A percentile compares a stretch with the other conserved stretches of the same genome.
Conservation (phyloP, 2,113 vertebrate species). For the Delphinapterus leucas region DNA sequence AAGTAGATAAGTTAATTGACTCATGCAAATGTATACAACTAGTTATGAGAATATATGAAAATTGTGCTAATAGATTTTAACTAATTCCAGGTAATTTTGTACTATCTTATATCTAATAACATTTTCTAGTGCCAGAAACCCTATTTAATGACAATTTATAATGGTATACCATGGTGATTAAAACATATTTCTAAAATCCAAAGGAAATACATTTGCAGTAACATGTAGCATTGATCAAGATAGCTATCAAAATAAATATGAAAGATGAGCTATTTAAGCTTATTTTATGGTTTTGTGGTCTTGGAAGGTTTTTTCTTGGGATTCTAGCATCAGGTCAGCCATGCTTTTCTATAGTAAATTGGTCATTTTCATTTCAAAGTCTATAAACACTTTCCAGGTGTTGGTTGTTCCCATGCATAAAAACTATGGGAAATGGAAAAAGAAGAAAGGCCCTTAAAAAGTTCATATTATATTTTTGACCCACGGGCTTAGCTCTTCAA, state of each 20-base stretch:
- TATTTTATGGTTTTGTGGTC: background rate
- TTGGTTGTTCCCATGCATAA: background rate
- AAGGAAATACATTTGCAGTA: background rate
- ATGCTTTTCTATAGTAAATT: background rate
- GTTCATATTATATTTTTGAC: constrained; percentile 34
- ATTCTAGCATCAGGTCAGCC: background rate
- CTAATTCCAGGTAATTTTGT: background rate
- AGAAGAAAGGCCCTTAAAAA: constrained; percentile 33
- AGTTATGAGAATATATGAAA: background rate
- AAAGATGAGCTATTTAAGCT: background rate
- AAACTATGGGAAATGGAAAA: constrained; percentile 29
- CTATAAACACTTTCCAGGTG: constrained; percentile 34
- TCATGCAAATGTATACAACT: background rate
- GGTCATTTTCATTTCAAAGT: constrained; percentile 21
- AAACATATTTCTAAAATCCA: background rate
- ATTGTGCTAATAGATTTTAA: background rate
- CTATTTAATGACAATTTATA: background rate
- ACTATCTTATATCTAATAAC: background rate
- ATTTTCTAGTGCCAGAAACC: background rate
- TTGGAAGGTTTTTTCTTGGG: background rate
- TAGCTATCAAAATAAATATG: background rate
- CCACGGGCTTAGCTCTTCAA: background rate
- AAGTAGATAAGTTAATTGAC: background rate
- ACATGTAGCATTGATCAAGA: background rate
- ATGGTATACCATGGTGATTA: background rate